These are phyloP conservation scores for Cataglyphis rosenhaueri DNA, from an alignment of 2,888 invertebrate species.

Conservation along the genomic window DNA sequence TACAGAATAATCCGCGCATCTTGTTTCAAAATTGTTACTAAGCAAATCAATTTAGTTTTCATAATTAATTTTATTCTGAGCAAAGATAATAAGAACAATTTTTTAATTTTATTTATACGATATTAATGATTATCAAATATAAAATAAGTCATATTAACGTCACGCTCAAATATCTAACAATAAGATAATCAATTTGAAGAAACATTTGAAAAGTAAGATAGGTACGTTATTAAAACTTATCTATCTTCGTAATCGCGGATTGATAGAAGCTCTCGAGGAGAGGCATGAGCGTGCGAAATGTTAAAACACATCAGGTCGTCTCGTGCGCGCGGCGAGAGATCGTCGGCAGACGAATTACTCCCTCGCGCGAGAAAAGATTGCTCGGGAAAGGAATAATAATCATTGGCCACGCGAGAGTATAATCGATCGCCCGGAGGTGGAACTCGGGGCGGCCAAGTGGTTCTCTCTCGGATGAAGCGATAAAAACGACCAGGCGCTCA, in stretches of 20 bases:
- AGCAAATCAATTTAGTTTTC: background rate
- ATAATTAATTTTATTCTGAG: background rate
- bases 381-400: slow-evolving; percentile 42
- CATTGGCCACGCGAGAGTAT: slow-evolving; percentile 49
- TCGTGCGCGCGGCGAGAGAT: background rate
- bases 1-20: background rate
- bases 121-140: background rate
- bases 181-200: background rate
- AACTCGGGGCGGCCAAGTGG: slow-evolving; percentile 37
- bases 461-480: slow-evolving; percentile 44
- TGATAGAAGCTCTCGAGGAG: slow-evolving; percentile 6
- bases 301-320: slow-evolving; percentile 11
- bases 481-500: slow-evolving; percentile 38
- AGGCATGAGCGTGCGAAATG: slow-evolving; percentile 27
- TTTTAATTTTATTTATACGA: background rate
- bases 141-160: background rate
- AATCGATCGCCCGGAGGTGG: slow-evolving; percentile 48
- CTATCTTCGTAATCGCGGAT: background rate
- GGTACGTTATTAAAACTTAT: slow-evolving; percentile 23
- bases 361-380: slow-evolving; percentile 42
- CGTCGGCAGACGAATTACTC: slow-evolving; percentile 44
- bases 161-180: background rate
- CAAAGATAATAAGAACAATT: background rate
- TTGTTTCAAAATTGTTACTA: background rate
- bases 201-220: background rate